Evolutionary conservation across 2,888 invertebrate species (phyloP).

Genomic region (Drosophila bunnanda): DNA sequence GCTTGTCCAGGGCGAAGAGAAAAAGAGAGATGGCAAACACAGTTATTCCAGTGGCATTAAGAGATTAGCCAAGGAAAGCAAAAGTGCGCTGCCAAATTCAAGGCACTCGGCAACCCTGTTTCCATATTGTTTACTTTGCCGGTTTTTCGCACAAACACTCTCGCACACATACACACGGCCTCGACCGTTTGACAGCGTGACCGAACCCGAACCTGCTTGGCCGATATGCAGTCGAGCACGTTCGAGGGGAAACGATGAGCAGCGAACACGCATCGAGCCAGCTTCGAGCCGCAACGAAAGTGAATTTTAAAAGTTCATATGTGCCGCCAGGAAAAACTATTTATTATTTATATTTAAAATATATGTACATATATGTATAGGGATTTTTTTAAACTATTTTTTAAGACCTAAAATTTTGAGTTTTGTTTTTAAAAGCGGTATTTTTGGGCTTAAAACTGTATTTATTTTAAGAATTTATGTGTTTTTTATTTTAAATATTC

Average conservation of each 20-base stretch:
- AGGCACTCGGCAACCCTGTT: conserved; percentile 57
- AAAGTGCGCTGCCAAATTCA: conserved; percentile 27
- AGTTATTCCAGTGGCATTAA: conserved; percentile 18
- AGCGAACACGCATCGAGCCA: conserved; percentile 11
- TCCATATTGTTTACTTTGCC: conserved; percentile 69
- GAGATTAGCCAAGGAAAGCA: conserved; percentile 38
- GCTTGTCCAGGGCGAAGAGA: not conserved
- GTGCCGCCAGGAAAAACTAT: not conserved
- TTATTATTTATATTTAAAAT: not conserved
- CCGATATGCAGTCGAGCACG: conserved; percentile 49
- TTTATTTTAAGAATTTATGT: too few species aligned
- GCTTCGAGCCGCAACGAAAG: conserved; percentile 69
- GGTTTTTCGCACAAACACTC: conserved; percentile 53
- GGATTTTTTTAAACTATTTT: not conserved
- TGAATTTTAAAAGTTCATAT: conserved; percentile 59
- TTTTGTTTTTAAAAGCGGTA: not conserved
- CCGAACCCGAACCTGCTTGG: not conserved
- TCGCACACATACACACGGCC: conserved; percentile 7
- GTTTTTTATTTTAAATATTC: too few species aligned
- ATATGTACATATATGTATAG: too few species aligned
- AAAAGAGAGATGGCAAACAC: conserved; percentile 6
- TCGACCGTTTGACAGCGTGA: conserved; percentile 25
- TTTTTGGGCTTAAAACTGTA: too few species aligned
- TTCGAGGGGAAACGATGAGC: conserved; percentile 65
- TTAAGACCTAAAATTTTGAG: too few species aligned